Base-by-base conservation (phyloP, 2,113 vertebrate genomes). In the Glaucidium brasilianum region DNA sequence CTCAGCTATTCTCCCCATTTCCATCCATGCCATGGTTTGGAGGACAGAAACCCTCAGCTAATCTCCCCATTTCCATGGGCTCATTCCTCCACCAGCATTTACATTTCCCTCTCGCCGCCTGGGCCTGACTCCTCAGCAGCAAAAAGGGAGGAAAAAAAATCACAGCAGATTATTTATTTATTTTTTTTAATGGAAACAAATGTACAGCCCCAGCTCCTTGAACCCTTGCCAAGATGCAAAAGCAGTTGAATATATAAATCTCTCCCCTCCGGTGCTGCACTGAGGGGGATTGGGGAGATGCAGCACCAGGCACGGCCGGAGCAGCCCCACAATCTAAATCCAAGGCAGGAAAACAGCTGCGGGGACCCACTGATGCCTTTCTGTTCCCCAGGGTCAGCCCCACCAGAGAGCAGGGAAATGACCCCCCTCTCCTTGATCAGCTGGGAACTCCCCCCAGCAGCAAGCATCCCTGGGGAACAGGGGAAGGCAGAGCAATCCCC, bases 21-120 rank as follows among this genome's bases (percentile, higher is more conserved):
- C 62, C 45, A 0, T 1, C n/a, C n/a, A n/a, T 37, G 64, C 0
- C 18, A 0, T 0, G 11, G 8, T 7, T 10, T 3, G 2, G 53
- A 60, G 53, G 34, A 32, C 26, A 29, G 16, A 29, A 29, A 12
- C n/a, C 39, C 49, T 32, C 3, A 4, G 27, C 37, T 8, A 25
- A 14, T 17, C 6, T 1, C n/a, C 63, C 21, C 47, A 3, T 12
- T 21, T n/a, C 62, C 45, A 0, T 1, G 9, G 3, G 8, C 52
- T 64, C 23, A 1, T 19, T 5, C 30, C 30, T 56, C 45, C 58
- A 3, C 3, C 26, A 7, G 21, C 45, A 23, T 39, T 9, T 39
- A 34, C 50, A 12, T 75, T 39, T 41, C 9, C 56, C n/a, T 69
- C 80, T 64, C 6, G 1, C 53, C 45, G 6, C 43, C 72, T 12